These are phyloP conservation scores for Melolontha melolontha DNA, from an alignment of 2,888 invertebrate genomes.

Conservation along the genomic window DNA sequence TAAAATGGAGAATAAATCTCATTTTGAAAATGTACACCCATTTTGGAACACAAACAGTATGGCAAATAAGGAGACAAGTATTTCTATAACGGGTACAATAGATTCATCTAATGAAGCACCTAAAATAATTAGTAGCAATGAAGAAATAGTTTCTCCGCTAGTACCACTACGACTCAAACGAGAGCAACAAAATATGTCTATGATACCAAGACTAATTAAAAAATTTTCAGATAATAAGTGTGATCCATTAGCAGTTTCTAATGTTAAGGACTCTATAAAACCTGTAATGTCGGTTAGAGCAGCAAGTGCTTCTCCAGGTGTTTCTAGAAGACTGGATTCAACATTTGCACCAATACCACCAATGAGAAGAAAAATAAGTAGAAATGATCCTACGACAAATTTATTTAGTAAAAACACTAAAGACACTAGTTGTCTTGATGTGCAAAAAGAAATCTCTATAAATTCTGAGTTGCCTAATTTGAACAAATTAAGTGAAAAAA, in stretches of 20 bases:
- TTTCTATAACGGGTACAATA: no score
- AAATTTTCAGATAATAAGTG: conserved; percentile 57
- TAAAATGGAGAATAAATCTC: no score
- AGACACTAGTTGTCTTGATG: not conserved
- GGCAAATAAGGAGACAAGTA: no score
- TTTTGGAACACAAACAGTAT: no score
- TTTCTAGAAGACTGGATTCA: conserved; percentile 29
- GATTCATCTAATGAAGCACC: no score
- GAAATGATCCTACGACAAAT: not conserved
- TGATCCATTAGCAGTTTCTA: conserved; percentile 45
- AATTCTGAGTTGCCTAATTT: not conserved
- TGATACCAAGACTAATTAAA: conserved; percentile 37
- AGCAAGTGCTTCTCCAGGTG: conserved; percentile 34
- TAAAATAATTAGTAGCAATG: not conserved
- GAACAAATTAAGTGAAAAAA: conserved; percentile 30
- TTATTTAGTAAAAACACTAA: conserved; percentile 15
- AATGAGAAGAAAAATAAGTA: conserved; percentile 41
- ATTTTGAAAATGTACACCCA: no score
- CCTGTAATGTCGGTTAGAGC: conserved; percentile 13
- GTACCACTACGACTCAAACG: conserved; percentile 28
- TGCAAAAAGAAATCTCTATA: no score
- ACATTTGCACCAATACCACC: conserved; percentile 35
- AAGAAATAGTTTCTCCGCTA: conserved; percentile 11
- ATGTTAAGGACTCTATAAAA: conserved; percentile 7
- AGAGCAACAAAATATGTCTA: conserved; percentile 18